phyloP scores from a whole-genome alignment of 2,797 vertebrate genomes.

The Limosa lapponica region DNA sequence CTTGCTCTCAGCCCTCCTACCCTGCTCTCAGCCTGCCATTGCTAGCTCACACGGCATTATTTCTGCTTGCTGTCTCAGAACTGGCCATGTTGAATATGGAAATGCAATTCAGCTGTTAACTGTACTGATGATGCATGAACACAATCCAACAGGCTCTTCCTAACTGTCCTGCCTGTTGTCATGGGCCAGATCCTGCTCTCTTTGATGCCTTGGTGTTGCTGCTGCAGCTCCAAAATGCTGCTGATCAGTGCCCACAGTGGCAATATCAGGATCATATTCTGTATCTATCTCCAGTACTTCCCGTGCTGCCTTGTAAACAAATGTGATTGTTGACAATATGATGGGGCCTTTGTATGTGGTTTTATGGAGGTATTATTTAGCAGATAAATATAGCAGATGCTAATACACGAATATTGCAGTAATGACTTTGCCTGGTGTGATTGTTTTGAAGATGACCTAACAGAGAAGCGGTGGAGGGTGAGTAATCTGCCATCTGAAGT shows the following conservation, averaged over 20 bases:
- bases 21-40: neutral
- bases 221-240: neutral
- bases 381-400: constrained; percentile 28
- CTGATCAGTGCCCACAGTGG: neutral
- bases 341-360: neutral
- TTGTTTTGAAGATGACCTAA: constrained; percentile 40
- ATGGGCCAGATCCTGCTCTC: neutral
- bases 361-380: constrained; percentile 7
- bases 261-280: neutral
- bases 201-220: neutral
- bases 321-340: neutral
- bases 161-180: neutral
- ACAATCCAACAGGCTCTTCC: neutral
- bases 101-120: neutral
- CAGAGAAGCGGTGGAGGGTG: neutral
- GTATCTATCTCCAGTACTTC: neutral
- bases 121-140: neutral
- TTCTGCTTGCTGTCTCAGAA: neutral
- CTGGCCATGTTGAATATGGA: neutral
- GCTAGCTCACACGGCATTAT: accelerated
- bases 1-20: neutral
- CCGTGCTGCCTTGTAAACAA: neutral
- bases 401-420: constrained; percentile 17
- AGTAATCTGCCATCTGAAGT: constrained; percentile 38
- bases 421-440: constrained; percentile 19